Conservation (phyloP, 2,797 vertebrate species). For the Picus viridis region DNA sequence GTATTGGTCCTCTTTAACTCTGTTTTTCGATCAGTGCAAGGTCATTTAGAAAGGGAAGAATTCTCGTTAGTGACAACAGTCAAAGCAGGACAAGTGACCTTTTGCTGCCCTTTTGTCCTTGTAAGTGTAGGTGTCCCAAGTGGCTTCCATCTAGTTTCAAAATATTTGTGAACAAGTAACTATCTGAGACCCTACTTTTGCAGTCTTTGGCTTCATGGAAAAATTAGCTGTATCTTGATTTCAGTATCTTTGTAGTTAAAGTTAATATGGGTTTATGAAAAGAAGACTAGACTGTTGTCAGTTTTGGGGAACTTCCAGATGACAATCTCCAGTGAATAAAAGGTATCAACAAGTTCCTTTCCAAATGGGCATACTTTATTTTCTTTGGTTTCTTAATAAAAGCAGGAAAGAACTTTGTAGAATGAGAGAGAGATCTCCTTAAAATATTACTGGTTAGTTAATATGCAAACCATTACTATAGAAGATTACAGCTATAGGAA, state of each 20-base stretch:
- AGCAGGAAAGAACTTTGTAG: neutral
- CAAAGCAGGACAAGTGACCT: neutral
- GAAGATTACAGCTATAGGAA: constrained; percentile 23
- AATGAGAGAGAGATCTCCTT: neutral
- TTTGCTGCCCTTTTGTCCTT: neutral
- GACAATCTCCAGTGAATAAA: neutral
- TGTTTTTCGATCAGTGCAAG: neutral
- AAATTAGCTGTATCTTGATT: neutral
- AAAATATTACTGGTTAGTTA: constrained; percentile 26
- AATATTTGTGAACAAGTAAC: neutral
- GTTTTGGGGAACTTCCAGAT: neutral
- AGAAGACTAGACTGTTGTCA: neutral
- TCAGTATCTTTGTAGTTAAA: neutral
- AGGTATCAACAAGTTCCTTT: neutral
- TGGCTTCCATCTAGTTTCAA: neutral
- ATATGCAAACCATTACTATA: constrained; percentile 44
- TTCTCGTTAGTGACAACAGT: neutral
- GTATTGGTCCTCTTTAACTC: neutral
- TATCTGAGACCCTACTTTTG: neutral
- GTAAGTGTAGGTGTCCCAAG: neutral
- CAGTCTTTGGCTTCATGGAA: neutral
- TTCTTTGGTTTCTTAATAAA: neutral
- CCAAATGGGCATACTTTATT: neutral
- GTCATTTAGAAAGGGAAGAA: neutral
- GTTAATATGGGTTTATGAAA: neutral